Evolutionary conservation across 2,797 vertebrate species (phyloP), one percentile per base, ranked within the genome.

Genomic region (Poecilia gillii): DNA sequence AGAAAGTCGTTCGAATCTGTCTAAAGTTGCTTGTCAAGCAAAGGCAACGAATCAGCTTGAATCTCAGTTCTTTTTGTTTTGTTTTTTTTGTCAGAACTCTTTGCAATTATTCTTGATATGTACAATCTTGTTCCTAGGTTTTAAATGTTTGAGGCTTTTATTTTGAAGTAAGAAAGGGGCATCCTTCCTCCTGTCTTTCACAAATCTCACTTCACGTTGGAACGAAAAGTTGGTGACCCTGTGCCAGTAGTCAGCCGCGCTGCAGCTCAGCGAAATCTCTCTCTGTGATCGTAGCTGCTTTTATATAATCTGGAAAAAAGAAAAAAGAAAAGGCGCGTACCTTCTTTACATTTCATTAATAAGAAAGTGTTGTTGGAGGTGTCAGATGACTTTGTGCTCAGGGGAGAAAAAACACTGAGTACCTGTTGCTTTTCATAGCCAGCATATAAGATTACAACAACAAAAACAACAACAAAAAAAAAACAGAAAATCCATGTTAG

Each of bases 401-500:
- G 25, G 70, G 18, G 49, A 76, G 62, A 81, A 81, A 81, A 73
- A 53, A 76, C 71, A 51, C 77, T 18, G 55, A 64, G 45, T 59
- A 70, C 39, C 47, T 70, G 59, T 80, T 73, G 68, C 46, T 59
- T 79, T 76, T 80, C 23, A 74, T 33, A 70, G 39, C 55, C 36
- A 49, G 78, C 73, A 25, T 1, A 78, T 64, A 49, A 73, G 74
- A 73, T 74, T 16, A 84, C 75, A 57, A 81, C 72, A 51, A 81
- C 72, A 75, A 62, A 62, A 62, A 84, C 73, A 57, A 81, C 53
- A 51, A 81, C 62, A 75, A 28, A 57, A 46, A 25, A 25, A 53
- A 9, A 25, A 53, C 25, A 25, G 7, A 53, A 70, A 81, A 73
- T 81, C 47, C 47, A 78, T 57, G 28, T 86, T 39, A 39, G 76